These are phyloP conservation scores for Agonum fuliginosum DNA, from an alignment of 2,888 invertebrate genomes.

Conservation along the genomic window DNA sequence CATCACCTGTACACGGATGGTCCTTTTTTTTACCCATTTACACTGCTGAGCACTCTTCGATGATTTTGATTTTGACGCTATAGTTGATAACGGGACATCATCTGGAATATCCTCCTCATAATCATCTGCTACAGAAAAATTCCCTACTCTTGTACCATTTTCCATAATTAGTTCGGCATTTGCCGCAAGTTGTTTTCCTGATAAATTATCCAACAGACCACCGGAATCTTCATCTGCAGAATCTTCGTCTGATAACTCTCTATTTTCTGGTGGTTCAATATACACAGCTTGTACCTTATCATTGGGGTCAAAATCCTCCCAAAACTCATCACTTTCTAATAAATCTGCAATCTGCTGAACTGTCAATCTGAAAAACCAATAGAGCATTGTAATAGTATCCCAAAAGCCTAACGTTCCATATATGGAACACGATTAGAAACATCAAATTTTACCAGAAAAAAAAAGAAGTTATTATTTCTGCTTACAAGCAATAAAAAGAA, in stretches of 20 bases:
- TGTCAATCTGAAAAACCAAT: conserved; percentile 44
- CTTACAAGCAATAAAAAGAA: neutral
- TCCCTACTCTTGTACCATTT: conserved; percentile 25
- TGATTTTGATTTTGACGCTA: conserved; percentile 4
- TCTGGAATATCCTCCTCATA: neutral
- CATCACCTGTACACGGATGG: neutral
- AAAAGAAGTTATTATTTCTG: neutral
- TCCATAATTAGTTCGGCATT: conserved; percentile 55
- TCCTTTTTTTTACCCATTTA: conserved; percentile 20
- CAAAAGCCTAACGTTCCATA: conserved; percentile 16
- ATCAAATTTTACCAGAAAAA: neutral
- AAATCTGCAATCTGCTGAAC: conserved; percentile 60
- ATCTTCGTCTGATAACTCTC: conserved; percentile 54
- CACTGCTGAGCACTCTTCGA: neutral
- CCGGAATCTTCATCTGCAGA: conserved; percentile 59
- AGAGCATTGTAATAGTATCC: neutral
- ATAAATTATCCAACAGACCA: conserved; percentile 59
- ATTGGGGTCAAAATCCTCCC: conserved; percentile 54
- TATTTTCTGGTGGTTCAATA: conserved; percentile 49
- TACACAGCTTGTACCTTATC: conserved; percentile 47
- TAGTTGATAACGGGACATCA: conserved; percentile 38
- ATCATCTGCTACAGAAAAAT: conserved; percentile 1
- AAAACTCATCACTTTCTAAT: conserved; percentile 58
- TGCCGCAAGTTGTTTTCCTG: conserved; percentile 57
- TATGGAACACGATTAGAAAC: conserved; percentile 8